Evolutionary conservation across 2,797 vertebrate genomes (phyloP).

Genomic region (Decapterus maruadsi): DNA sequence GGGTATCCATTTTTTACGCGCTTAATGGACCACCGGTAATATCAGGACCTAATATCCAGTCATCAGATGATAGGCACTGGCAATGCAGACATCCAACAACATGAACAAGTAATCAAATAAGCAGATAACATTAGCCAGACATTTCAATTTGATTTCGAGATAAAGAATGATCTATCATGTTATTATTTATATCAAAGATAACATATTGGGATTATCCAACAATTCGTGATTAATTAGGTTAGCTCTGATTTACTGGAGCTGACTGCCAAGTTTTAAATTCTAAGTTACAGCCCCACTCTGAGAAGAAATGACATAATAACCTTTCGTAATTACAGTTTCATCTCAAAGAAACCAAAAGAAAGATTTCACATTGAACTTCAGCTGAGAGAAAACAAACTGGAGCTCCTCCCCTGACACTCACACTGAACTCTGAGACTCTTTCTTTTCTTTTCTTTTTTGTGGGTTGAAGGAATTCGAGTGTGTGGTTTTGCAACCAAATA

Average conservation of each 20-base stretch:
- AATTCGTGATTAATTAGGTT: constrained; percentile 27
- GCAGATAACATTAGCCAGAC: constrained; percentile 63
- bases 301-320: neutral
- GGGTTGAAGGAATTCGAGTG: constrained; percentile 29
- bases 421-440: neutral
- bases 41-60: constrained; percentile 69
- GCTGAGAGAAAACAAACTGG: constrained; percentile 5
- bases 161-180: constrained; percentile 49
- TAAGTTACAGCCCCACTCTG: constrained; percentile 7
- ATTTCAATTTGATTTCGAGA: constrained; percentile 65
- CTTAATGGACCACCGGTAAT: constrained; percentile 77
- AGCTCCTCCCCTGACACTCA: constrained; percentile 5
- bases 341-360: constrained; percentile 25
- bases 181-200: constrained; percentile 41
- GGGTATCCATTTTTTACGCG: constrained; percentile 56
- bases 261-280: constrained; percentile 39
- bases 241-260: constrained; percentile 1
- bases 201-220: constrained; percentile 24
- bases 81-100: constrained; percentile 64
- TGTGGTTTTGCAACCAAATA: constrained; percentile 29
- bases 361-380: constrained; percentile 24
- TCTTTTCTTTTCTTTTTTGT: neutral
- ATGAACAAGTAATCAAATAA: constrained; percentile 63
- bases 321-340: constrained; percentile 1
- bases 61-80: constrained; percentile 62